A percentile compares a stretch with the other conserved stretches of the same genome.
Evolutionary conservation across 2,888 invertebrate species (phyloP).

Genomic region (Sclerodermus sp.): DNA sequence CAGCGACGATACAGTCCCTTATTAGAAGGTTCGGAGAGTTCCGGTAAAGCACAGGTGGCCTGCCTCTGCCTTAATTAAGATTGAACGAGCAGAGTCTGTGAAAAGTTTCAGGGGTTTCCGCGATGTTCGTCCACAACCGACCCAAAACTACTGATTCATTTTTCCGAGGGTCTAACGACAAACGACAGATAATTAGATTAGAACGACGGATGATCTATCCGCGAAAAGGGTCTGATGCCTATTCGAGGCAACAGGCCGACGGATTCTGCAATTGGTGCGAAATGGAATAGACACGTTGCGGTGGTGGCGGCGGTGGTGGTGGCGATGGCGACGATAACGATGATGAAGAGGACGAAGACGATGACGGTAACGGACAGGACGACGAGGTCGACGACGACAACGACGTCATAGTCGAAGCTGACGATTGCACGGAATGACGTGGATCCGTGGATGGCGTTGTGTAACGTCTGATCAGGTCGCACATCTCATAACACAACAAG

Average conservation of each 20-base stretch:
- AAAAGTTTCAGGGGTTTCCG: no score
- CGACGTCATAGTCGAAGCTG: slow-evolving; percentile 35
- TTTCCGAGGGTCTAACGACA: no score
- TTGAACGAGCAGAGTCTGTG: no score
- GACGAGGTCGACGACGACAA: neutral
- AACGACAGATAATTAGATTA: no score
- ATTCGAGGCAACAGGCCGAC: slow-evolving; percentile 37
- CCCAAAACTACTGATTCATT: no score
- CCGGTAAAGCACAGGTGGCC: no score
- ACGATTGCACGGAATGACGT: slow-evolving; percentile 19
- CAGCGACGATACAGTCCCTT: no score
- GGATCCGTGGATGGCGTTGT: slow-evolving; percentile 41
- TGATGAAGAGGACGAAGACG: slow-evolving; percentile 36
- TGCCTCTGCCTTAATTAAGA: no score
- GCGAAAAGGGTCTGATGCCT: slow-evolving; percentile 3
- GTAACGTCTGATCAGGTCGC: slow-evolving; percentile 62
- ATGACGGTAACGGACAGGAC: neutral
- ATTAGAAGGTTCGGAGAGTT: no score
- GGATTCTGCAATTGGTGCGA: slow-evolving; percentile 43
- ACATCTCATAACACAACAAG: slow-evolving; percentile 69
- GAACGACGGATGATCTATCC: no score
- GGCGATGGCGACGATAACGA: neutral
- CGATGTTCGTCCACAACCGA: no score
- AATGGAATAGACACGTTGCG: slow-evolving; percentile 56
- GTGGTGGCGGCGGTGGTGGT: slow-evolving; percentile 34